phyloP scores from a whole-genome alignment of 2,797 vertebrate species.

The Gambusia yucatana region DNA sequence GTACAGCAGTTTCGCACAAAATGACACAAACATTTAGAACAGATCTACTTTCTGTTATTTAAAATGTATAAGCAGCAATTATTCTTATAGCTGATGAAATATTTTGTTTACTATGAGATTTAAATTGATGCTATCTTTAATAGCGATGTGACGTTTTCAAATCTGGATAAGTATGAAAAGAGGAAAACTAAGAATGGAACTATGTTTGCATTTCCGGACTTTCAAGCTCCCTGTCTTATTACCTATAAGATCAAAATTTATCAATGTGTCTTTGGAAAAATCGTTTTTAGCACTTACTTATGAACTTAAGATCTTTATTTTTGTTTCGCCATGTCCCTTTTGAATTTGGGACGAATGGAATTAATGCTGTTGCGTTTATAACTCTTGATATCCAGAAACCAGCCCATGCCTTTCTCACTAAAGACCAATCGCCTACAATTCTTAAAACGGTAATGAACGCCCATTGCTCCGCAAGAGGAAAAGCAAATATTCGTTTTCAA shows the following conservation, averaged over 20 bases:
- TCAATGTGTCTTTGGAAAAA: not conserved
- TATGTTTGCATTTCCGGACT: not conserved
- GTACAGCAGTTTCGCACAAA: not conserved
- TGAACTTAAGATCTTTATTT: not conserved
- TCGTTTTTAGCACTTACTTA: not conserved
- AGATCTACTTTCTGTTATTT: not conserved
- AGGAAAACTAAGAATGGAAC: not conserved
- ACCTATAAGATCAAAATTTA: not conserved
- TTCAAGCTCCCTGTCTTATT: not conserved
- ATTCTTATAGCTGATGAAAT: not conserved
- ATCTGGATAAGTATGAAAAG: not conserved
- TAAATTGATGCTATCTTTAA: not conserved
- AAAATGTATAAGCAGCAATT: not conserved
- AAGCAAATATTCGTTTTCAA: slow-evolving; percentile 44
- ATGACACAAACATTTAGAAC: not conserved
- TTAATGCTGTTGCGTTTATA: not conserved
- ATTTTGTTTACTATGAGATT: not conserved
- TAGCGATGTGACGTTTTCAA: not conserved
- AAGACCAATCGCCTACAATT: slow-evolving; percentile 41
- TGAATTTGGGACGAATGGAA: not conserved
- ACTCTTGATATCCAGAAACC: not conserved
- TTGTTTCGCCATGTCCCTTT: not conserved
- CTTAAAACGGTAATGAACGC: slow-evolving; percentile 33
- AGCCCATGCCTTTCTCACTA: slow-evolving; percentile 3
- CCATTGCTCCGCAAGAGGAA: slow-evolving; percentile 34